Percentiles rank a stretch among this genome's conserved stretches.
Conservation (phyloP, 2,888 invertebrate genomes). For the Xiphydria camelus region DNA sequence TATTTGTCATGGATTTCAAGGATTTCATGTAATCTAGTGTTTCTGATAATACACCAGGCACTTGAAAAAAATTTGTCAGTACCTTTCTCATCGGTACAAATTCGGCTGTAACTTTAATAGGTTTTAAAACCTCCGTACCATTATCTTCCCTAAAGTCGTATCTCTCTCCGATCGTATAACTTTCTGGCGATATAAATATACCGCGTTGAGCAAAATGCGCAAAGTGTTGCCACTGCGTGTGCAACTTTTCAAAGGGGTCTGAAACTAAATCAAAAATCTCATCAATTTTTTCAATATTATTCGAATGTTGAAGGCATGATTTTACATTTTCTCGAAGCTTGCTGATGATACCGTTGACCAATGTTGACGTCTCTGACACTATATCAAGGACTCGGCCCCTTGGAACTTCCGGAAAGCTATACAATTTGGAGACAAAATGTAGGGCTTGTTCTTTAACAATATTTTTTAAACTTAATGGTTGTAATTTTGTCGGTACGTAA, state of each 20-base stretch:
- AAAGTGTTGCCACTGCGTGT: conserved; percentile 3
- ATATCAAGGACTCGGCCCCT: background rate
- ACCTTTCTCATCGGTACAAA: conserved; percentile 2
- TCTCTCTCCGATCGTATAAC: conserved; percentile 3
- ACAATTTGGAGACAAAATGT: conserved; percentile 1
- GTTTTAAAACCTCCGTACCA: conserved; percentile 2
- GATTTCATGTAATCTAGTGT: conserved; percentile 3
- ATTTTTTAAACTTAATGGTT: background rate
- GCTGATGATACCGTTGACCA: background rate
- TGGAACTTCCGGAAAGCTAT: conserved; percentile 2
- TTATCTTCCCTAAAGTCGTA: conserved; percentile 1
- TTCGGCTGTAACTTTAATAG: conserved; percentile 4
- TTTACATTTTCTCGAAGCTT: conserved; percentile 1
- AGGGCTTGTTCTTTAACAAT: conserved; percentile 2
- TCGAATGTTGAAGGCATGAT: background rate
- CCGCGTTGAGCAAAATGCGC: conserved; percentile 1
- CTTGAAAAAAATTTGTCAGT: conserved; percentile 1
- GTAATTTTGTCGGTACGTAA: background rate
- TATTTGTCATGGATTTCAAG: background rate
- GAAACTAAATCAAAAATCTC: conserved; percentile 4
- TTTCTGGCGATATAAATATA: conserved; percentile 4
- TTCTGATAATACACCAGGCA: background rate
- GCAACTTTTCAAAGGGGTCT: conserved; percentile 1
- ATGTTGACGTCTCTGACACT: conserved; percentile 3
- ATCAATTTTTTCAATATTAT: background rate